Evolutionary conservation across 2,113 vertebrate species (phyloP).

Genomic region (Eudyptes chrysolophus): DNA sequence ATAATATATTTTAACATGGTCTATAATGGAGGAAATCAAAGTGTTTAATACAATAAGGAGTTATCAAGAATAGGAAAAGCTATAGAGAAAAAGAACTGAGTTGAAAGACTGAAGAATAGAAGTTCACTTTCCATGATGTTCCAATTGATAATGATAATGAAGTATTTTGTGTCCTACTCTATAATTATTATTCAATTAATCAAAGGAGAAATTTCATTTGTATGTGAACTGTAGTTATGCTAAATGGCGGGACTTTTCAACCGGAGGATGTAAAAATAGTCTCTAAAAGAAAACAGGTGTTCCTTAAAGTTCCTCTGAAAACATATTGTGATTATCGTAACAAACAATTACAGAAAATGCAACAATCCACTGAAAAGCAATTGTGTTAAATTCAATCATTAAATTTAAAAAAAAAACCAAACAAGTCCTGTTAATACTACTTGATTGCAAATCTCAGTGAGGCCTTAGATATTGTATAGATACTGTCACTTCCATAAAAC

Average conservation of each 20-base stretch:
- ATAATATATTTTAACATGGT: neutral
- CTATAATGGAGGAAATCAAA: neutral
- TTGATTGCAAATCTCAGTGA: neutral
- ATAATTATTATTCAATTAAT: neutral
- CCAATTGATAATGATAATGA: neutral
- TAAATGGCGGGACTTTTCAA: neutral
- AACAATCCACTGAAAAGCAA: neutral
- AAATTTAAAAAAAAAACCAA: neutral
- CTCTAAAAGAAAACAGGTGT: neutral
- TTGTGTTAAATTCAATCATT: neutral
- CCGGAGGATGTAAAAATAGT: neutral
- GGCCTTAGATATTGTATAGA: neutral
- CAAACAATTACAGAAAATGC: neutral
- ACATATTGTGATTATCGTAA: neutral
- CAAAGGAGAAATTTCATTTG: neutral
- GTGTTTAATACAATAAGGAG: neutral
- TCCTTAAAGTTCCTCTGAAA: neutral
- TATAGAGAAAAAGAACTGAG: neutral
- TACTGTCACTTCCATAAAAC: neutral
- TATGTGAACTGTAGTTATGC: neutral
- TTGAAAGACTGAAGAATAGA: neutral
- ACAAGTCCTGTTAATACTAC: neutral
- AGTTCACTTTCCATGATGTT: neutral
- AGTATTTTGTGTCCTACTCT: neutral
- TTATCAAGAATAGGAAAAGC: neutral